Conservation (phyloP, 2,888 invertebrate genomes). For the Eugnorisma glareosa region DNA sequence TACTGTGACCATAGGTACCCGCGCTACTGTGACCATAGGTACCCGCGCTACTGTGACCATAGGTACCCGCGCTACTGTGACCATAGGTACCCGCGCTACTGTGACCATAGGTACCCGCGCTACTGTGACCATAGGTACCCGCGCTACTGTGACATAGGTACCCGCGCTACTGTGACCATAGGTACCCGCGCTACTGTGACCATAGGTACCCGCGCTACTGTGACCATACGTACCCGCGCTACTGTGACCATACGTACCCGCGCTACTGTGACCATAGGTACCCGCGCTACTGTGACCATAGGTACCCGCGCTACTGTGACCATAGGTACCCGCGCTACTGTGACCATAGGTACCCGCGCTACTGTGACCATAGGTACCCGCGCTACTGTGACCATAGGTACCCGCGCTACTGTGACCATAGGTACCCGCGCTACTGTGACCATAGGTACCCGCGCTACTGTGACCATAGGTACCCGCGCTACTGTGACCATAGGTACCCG, state of each 20-base stretch:
- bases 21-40: slow-evolving; percentile 34
- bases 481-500: slow-evolving; percentile 31
- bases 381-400: slow-evolving; percentile 38
- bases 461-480: slow-evolving; percentile 32
- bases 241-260: too few relatives aligned
- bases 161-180: too few relatives aligned
- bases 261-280: slow-evolving; percentile 39
- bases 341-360: slow-evolving; percentile 32
- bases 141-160: too few relatives aligned
- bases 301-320: slow-evolving; percentile 34
- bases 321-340: slow-evolving; percentile 37
- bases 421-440: slow-evolving; percentile 34
- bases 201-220: slow-evolving; percentile 37
- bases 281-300: slow-evolving; percentile 12
- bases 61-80: slow-evolving; percentile 38
- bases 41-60: slow-evolving; percentile 13
- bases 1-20: slow-evolving; percentile 32
- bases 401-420: slow-evolving; percentile 12
- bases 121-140: slow-evolving; percentile 32
- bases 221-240: slow-evolving; percentile 31
- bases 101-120: slow-evolving; percentile 32
- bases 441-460: slow-evolving; percentile 37
- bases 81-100: slow-evolving; percentile 35
- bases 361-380: slow-evolving; percentile 31
- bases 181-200: slow-evolving; percentile 34